Evolutionary conservation across 2,113 vertebrate species (phyloP).

Genomic region (Rhabdomys dilectus): DNA sequence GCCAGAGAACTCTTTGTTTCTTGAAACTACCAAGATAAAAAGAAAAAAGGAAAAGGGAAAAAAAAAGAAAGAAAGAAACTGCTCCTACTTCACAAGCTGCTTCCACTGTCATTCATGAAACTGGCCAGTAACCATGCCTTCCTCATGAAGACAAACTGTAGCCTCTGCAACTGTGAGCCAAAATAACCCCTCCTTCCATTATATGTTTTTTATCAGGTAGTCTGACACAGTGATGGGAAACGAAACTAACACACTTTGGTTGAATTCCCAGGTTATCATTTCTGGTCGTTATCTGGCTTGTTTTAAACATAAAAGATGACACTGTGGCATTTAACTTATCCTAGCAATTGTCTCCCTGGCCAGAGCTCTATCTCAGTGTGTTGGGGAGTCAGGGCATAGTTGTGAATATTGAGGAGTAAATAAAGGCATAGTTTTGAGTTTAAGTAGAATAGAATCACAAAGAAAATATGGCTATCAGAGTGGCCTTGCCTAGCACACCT

Average conservation of each 20-base stretch:
- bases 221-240: neutral
- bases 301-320: neutral
- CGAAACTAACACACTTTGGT: neutral
- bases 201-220: neutral
- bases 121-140: no score
- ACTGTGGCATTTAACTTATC: neutral
- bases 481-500: neutral
- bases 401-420: rapidly evolving
- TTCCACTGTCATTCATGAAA: rapidly evolving
- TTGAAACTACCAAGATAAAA: neutral
- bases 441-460: neutral
- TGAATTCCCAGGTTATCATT: neutral
- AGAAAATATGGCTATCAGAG: neutral
- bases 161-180: neutral
- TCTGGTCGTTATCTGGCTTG: neutral
- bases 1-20: neutral
- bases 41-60: no score
- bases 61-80: no score
- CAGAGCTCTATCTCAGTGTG: neutral
- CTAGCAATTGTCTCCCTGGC: neutral
- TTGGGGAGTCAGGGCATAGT: neutral
- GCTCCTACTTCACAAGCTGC: neutral
- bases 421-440: no score
- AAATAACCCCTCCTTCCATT: neutral
- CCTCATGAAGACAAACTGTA: neutral